A percentile compares a stretch with the other conserved stretches of the same genome.
phyloP scores from a whole-genome alignment of 2,888 invertebrate genomes.

The Lasioglossum zephyrum region DNA sequence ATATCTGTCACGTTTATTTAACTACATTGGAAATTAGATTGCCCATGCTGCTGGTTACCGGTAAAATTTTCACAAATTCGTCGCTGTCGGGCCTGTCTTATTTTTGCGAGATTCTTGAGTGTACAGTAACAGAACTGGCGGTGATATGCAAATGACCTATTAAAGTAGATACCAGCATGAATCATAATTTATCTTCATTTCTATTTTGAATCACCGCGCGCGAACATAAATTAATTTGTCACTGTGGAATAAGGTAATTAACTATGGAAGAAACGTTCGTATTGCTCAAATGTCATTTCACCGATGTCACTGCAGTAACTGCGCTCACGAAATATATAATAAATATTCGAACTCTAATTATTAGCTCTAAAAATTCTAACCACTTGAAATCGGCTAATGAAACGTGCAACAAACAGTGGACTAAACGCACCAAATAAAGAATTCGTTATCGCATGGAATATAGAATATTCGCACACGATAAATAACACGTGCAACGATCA shows the following conservation, averaged over 20 bases:
- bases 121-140: constrained; percentile 2
- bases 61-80: background rate
- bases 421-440: background rate
- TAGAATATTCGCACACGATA: background rate
- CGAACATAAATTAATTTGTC: constrained; percentile 11
- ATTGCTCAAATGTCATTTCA: background rate
- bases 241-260: background rate
- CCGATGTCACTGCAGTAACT: background rate
- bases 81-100: background rate
- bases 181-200: constrained; percentile 24
- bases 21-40: background rate
- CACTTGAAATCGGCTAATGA: background rate
- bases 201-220: constrained; percentile 2
- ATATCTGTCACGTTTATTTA: background rate
- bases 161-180: constrained; percentile 18
- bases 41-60: background rate
- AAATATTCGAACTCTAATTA: background rate
- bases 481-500: background rate
- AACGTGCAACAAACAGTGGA: background rate
- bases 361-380: background rate
- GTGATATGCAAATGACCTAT: constrained; percentile 26
- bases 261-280: background rate
- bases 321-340: background rate
- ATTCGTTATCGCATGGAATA: too few relatives aligned
- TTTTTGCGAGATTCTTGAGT: background rate